A percentile compares a stretch with the other conserved stretches of the same genome.
Evolutionary conservation across 2,797 vertebrate genomes (phyloP).

Genomic region (Aphelocoma californica): DNA sequence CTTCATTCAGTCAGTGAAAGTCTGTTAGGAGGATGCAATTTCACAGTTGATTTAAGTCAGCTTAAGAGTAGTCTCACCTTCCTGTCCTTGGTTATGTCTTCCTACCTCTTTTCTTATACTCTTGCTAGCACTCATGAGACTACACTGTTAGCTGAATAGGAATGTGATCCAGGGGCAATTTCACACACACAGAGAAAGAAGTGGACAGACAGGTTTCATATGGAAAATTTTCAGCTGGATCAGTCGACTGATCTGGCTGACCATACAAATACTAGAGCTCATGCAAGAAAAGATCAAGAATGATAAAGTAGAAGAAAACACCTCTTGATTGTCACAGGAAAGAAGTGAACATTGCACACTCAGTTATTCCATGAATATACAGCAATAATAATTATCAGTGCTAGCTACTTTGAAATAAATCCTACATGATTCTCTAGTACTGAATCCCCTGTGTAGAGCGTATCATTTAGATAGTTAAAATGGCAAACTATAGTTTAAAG

Average conservation of each 20-base stretch:
- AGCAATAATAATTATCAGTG: neutral
- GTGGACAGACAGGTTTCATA: neutral
- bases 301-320: neutral
- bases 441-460: neutral
- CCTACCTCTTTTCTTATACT: neutral
- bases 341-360: neutral
- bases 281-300: neutral
- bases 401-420: neutral
- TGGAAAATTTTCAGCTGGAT: neutral
- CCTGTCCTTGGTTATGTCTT: neutral
- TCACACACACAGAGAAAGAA: neutral
- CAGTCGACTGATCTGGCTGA: neutral
- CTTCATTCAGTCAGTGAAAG: neutral
- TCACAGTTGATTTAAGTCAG: conserved; percentile 21
- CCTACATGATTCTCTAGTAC: neutral
- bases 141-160: neutral
- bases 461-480: neutral
- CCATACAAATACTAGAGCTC: neutral
- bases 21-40: neutral
- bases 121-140: neutral
- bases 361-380: neutral
- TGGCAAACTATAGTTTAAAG: neutral
- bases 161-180: neutral
- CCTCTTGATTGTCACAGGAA: neutral
- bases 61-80: neutral